Conservation (phyloP, 2,797 vertebrate species). For the Siniperca undulata region DNA sequence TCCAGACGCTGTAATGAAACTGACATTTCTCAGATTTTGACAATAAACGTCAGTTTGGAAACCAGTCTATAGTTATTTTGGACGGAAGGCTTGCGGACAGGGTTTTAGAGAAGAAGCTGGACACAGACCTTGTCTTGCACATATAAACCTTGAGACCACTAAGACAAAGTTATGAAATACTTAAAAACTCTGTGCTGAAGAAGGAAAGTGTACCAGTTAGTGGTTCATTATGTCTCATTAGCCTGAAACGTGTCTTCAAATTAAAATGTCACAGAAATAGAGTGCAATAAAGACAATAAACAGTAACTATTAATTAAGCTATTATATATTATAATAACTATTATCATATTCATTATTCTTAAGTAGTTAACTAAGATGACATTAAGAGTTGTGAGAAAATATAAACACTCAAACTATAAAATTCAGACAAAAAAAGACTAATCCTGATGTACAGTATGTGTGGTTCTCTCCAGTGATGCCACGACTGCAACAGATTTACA, state of each 20-base stretch:
- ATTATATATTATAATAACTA: too few species aligned
- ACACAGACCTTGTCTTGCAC: not conserved
- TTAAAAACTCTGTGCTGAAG: not conserved
- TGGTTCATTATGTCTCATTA: constrained; percentile 2
- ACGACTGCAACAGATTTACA: not conserved
- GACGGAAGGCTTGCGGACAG: too few species aligned
- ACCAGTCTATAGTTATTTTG: too few species aligned
- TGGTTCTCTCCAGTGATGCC: not conserved
- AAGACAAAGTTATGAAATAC: not conserved
- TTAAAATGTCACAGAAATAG: not conserved
- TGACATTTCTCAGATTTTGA: too few species aligned
- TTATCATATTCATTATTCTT: not conserved
- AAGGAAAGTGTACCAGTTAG: not conserved
- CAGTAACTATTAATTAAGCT: not conserved
- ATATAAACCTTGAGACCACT: not conserved
- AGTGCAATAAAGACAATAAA: not conserved
- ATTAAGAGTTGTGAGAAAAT: not conserved
- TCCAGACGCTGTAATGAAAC: not conserved
- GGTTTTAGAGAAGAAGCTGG: not conserved
- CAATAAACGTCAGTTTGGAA: too few species aligned
- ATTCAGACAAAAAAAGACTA: not conserved
- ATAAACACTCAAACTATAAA: not conserved
- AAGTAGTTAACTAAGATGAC: not conserved
- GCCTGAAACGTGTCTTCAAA: constrained; percentile 7
- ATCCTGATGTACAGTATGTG: not conserved